Percentiles rank a stretch among this genome's conserved stretches.
phyloP scores from a whole-genome alignment of 2,113 vertebrate species.

The Alethe castanea region DNA sequence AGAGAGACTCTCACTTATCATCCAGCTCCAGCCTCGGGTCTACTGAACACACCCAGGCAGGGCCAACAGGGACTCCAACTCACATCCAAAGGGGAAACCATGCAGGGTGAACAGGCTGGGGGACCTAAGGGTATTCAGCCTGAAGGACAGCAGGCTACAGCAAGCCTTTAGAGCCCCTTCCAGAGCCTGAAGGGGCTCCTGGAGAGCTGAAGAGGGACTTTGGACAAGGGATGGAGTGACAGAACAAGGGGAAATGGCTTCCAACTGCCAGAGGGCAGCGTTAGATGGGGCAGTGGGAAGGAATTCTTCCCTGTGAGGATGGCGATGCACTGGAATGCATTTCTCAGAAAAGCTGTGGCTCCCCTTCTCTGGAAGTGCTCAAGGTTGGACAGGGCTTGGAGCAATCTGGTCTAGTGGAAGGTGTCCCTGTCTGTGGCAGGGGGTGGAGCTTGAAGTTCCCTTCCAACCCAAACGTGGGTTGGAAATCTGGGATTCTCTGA shows the following conservation, averaged over 20 bases:
- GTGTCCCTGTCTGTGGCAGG: neutral
- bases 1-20: neutral
- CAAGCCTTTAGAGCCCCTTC: neutral
- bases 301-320: neutral
- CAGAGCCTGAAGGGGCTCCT: neutral
- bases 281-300: neutral
- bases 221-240: neutral
- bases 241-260: neutral
- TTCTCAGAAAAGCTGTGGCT: neutral
- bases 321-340: accelerated
- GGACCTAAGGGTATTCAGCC: neutral
- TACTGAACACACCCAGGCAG: neutral
- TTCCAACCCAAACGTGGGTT: neutral
- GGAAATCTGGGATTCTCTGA: neutral
- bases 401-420: neutral
- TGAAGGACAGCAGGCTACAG: neutral
- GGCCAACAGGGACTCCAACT: neutral
- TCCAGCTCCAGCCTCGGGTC: neutral
- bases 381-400: neutral
- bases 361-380: neutral
- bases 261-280: neutral
- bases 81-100: neutral
- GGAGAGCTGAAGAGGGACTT: neutral
- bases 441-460: neutral
- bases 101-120: neutral